Percentiles rank a stretch among this genome's conserved stretches.
These are phyloP conservation scores for Semnornis frantzii DNA, from an alignment of 2,113 vertebrate species.

Conservation along the genomic window DNA sequence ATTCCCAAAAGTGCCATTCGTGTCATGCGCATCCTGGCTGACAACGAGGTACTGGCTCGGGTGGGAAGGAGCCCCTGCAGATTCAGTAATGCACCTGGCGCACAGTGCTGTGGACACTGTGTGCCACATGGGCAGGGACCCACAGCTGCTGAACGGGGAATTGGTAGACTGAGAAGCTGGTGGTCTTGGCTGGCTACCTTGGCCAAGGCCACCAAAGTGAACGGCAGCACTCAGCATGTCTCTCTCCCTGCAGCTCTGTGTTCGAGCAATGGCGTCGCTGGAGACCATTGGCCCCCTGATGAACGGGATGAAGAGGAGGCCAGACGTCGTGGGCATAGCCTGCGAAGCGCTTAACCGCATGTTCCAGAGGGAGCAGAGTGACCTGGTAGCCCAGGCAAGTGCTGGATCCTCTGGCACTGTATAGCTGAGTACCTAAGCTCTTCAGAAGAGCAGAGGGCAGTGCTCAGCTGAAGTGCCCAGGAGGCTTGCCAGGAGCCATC, in stretches of 20 bases:
- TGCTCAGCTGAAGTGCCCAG: not conserved
- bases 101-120: not conserved
- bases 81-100: too few species aligned
- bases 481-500: not conserved
- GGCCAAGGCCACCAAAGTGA: not conserved
- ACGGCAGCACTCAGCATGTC: not conserved
- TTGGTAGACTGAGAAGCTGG: not conserved
- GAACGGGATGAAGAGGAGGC: conserved; percentile 90
- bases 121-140: not conserved
- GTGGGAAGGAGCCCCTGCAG: not conserved
- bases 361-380: conserved; percentile 98
- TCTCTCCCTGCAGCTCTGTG: conserved; percentile 83
- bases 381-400: conserved; percentile 93
- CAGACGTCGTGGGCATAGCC: conserved; percentile 89
- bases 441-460: not conserved
- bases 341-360: conserved; percentile 97
- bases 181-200: not conserved
- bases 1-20: conserved; percentile 96
- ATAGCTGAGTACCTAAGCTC: not conserved
- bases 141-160: not conserved
- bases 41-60: conserved; percentile 87
- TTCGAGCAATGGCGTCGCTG: conserved; percentile 92
- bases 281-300: conserved; percentile 95
- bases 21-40: conserved; percentile 90
- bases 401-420: not conserved